Base-by-base conservation (phyloP, 2,797 vertebrate species). In the Crocidura indochinensis region DNA sequence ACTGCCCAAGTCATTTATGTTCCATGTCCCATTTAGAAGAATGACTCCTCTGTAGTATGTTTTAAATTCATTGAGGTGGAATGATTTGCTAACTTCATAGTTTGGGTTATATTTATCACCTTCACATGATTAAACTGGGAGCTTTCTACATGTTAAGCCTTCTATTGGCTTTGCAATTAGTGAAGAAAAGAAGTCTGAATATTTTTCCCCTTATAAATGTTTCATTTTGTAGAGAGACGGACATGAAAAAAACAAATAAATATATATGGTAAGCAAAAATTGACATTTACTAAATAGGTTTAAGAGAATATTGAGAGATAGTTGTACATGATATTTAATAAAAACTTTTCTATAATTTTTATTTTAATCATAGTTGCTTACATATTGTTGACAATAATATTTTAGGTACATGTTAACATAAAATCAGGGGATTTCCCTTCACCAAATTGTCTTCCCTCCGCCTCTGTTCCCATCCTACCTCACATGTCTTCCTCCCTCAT, bases 31-130 rank as follows among this genome's bases (percentile, higher is more conserved):
- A 38, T 72, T 26, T 69, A 69, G 38, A 53, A 81, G 8, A 44
- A 49, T 27, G 14, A 78, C 47, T 5, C 76, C 9, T 83, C 31
- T 64, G 27, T n/a, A 44, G 17, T 46, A 60, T 27, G 44, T 86
- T n/a, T 24, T 14, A 77, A 60, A 90, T 22, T 49, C 38, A 94
- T 1, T 38, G n/a, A 91, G 29, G 15, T 22, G 9, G 3, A 53
- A 24, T 67, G 60, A 81, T 80, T 60, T 77, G 12, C n/a, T 31
- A 81, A 27, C 26, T 82, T 73, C n/a, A 77, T 71, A 75, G 29
- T 8, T 51, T 64, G 27, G 62, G 1, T 65, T 20, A 60, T 60
- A 60, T 60, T 60, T 65, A 24, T 27, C 62, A 26, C 19, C 26
- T 56, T 46, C 86, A 44, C 22, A 87, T 79, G 72, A 17, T 24